These are phyloP conservation scores for Buathra laborator DNA, from an alignment of 2,888 invertebrate species.

Conservation along the genomic window DNA sequence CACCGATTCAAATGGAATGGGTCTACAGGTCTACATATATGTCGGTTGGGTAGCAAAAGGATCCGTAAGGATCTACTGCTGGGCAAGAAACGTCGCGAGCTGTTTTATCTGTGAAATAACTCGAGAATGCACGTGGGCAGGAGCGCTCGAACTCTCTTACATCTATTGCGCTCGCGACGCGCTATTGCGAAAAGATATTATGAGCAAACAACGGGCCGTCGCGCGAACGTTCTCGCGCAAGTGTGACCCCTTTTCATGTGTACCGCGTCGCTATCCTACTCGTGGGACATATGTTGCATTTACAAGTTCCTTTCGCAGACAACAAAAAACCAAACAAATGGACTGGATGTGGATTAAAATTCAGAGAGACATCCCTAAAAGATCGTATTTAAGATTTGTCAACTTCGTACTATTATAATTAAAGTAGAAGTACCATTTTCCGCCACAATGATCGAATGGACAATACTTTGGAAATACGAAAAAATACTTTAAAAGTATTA, in stretches of 20 bases:
- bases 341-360: neutral
- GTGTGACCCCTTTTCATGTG: constrained; percentile 69
- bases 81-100: constrained; percentile 36
- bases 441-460: no score
- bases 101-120: constrained; percentile 62
- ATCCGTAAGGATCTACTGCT: constrained; percentile 55
- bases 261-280: constrained; percentile 24
- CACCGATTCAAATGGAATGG: constrained; percentile 30
- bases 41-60: constrained; percentile 36
- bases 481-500: no score
- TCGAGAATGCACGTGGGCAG: constrained; percentile 63
- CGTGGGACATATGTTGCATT: constrained; percentile 37
- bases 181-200: constrained; percentile 70
- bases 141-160: constrained; percentile 15
- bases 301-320: constrained; percentile 40
- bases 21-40: neutral
- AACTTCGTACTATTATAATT: no score
- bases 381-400: no score
- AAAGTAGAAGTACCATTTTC: no score
- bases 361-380: neutral
- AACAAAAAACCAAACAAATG: neutral
- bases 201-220: constrained; percentile 31
- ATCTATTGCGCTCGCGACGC: constrained; percentile 61
- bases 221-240: constrained; percentile 53
- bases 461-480: no score